Percentiles rank a stretch among this genome's conserved stretches.
Conservation (phyloP, 1,140 invertebrate genomes). For the Camponotus vicinus region DNA sequence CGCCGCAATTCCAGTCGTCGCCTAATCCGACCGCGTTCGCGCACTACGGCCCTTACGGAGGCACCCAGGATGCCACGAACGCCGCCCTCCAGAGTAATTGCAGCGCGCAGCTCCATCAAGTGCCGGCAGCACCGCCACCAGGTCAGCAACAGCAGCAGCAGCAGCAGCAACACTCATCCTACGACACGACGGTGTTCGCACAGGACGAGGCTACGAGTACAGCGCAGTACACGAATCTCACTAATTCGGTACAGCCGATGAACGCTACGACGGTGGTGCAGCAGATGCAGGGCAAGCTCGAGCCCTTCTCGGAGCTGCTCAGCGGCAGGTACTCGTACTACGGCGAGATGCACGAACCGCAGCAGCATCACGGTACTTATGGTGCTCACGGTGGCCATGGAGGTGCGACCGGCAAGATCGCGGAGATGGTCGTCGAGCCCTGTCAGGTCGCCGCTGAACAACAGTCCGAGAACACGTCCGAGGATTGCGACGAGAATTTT, state of each 20-base stretch:
- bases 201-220: conserved; percentile 79
- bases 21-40: conserved; percentile 75
- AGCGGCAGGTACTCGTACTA: conserved; percentile 88
- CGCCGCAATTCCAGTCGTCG: conserved; percentile 75
- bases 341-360: conserved; percentile 79
- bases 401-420: conserved; percentile 66
- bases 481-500: conserved; percentile 91
- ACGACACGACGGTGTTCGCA: conserved; percentile 80
- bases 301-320: conserved; percentile 90
- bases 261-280: conserved; percentile 77
- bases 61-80: conserved; percentile 65
- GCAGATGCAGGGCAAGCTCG: conserved; percentile 89
- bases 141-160: conserved; percentile 21
- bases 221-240: conserved; percentile 84
- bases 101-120: conserved; percentile 62
- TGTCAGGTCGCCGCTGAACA: conserved; percentile 59
- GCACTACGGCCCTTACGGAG: conserved; percentile 78
- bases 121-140: conserved; percentile 7
- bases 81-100: conserved; percentile 63
- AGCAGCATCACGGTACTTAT: conserved; percentile 73
- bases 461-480: conserved; percentile 68
- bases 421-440: conserved; percentile 69
- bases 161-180: conserved; percentile 67
- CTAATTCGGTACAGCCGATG: conserved; percentile 83
- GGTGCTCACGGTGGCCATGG: conserved; percentile 39